Percentiles rank a stretch among this genome's conserved stretches.
Conservation (phyloP, 2,797 vertebrate genomes). For the Ibycter americanus region DNA sequence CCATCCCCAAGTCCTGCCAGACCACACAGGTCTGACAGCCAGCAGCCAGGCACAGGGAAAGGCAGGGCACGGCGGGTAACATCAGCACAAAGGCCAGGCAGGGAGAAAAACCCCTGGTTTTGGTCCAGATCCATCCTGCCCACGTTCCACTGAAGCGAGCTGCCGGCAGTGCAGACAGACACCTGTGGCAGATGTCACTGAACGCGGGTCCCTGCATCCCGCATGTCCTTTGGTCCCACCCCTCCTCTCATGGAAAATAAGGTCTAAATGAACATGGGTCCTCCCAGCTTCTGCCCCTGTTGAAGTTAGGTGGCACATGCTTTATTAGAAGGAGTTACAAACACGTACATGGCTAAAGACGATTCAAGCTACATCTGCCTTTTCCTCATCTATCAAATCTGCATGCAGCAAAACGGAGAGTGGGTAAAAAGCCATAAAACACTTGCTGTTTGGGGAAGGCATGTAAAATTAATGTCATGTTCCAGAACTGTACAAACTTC, state of each 20-base stretch:
- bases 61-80: background rate
- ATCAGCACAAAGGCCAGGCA: background rate
- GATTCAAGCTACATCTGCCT: background rate
- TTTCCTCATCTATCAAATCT: background rate
- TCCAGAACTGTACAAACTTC: background rate
- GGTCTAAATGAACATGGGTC: background rate
- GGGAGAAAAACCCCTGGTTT: background rate
- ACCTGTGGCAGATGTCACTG: background rate
- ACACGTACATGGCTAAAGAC: background rate
- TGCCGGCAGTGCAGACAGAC: background rate
- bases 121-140: background rate
- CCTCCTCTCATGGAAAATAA: background rate
- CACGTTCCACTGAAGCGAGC: fast-evolving
- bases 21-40: background rate
- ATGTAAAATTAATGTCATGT: background rate
- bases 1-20: background rate
- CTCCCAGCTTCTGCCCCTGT: background rate
- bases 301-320: background rate
- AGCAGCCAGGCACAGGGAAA: background rate
- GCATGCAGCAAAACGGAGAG: background rate
- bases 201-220: background rate
- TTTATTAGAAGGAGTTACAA: background rate
- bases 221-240: background rate
- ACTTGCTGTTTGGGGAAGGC: background rate
- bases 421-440: background rate